phyloP scores from a whole-genome alignment of 1,140 invertebrate genomes.

The Pemphigus obesinymphae region DNA sequence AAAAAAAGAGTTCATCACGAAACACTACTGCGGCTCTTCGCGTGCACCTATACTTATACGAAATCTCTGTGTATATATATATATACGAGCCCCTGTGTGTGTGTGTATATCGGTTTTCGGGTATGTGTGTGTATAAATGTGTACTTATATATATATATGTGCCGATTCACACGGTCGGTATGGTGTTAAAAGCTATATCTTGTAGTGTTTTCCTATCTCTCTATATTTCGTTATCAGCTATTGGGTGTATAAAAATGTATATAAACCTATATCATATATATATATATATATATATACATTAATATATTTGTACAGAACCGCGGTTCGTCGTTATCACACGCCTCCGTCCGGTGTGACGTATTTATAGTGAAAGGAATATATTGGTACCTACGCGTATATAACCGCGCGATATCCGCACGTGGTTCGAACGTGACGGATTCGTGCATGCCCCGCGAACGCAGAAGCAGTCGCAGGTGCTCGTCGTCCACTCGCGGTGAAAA shows the following conservation, averaged over 20 bases:
- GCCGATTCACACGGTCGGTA: conserved; percentile 18
- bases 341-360: no score
- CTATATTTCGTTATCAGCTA: background rate
- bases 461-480: background rate
- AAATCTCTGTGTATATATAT: background rate
- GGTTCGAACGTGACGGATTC: background rate
- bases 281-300: background rate
- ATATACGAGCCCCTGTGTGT: background rate
- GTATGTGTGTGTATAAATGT: background rate
- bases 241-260: no score
- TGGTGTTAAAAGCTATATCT: conserved; percentile 20
- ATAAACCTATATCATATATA: no score
- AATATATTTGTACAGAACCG: background rate
- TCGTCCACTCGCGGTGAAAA: no score
- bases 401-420: no score
- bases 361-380: no score
- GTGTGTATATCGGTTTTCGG: background rate
- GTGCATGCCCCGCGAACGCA: background rate
- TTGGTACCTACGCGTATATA: background rate
- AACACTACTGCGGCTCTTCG: background rate
- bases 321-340: background rate
- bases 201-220: background rate
- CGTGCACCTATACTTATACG: conserved; percentile 5
- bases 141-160: background rate
- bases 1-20: conserved; percentile 36